Evolutionary conservation across 2,797 vertebrate genomes (phyloP).

Genomic region (Ataeniobius toweri): DNA sequence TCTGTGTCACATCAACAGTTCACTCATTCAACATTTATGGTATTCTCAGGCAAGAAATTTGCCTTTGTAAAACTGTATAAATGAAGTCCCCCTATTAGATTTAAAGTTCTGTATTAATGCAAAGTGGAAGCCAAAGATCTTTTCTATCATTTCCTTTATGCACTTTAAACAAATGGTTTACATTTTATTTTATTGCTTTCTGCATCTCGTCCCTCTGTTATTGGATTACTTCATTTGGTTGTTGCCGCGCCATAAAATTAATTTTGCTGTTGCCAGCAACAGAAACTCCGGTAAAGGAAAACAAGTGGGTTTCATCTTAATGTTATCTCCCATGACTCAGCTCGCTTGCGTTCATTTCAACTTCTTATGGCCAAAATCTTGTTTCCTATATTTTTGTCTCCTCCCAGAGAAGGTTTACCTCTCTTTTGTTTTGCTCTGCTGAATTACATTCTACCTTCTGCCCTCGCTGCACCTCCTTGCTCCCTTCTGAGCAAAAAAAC

Average conservation of each 20-base stretch:
- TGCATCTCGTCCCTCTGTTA: constrained; percentile 9
- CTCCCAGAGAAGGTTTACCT: constrained; percentile 45
- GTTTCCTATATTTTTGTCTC: constrained; percentile 37
- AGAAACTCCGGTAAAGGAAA: constrained; percentile 35
- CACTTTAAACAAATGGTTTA: constrained; percentile 4
- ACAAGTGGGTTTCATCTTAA: constrained; percentile 43
- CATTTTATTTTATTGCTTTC: constrained; percentile 14
- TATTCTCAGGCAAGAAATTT: not conserved
- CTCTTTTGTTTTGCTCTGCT: constrained; percentile 33
- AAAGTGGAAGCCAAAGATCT: not conserved
- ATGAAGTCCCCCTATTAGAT: not conserved
- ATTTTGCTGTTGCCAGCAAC: constrained; percentile 32
- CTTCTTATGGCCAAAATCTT: constrained; percentile 26
- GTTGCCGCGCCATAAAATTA: constrained; percentile 37
- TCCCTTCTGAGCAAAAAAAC: constrained; percentile 34
- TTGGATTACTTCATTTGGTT: constrained; percentile 22
- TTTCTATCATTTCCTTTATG: not conserved
- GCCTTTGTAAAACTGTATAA: not conserved
- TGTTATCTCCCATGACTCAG: constrained; percentile 55
- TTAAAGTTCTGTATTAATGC: constrained; percentile 1
- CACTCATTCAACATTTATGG: not conserved
- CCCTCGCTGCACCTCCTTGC: constrained; percentile 25
- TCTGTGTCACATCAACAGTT: not conserved
- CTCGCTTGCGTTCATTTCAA: constrained; percentile 42
- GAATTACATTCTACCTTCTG: constrained; percentile 29